A percentile compares a stretch with the other conserved stretches of the same genome.
phyloP scores from a whole-genome alignment of 2,797 vertebrate species.

The Acestrorhynchus altus region DNA sequence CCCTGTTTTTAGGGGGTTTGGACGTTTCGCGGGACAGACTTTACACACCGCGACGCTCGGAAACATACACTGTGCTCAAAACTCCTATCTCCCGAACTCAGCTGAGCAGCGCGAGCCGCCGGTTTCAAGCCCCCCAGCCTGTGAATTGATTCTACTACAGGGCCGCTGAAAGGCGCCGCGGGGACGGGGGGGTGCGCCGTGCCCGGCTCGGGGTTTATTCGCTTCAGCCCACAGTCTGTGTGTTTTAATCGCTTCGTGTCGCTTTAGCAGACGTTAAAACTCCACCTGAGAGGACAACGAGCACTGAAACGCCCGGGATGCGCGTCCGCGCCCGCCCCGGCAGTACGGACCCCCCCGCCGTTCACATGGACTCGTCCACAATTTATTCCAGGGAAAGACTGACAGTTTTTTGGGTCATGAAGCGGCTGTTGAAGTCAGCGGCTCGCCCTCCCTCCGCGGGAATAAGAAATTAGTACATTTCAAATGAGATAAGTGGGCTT shows the following conservation, averaged over 20 bases:
- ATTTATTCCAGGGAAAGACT: constrained; percentile 93
- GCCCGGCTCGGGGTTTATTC: not conserved
- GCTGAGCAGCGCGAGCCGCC: constrained; percentile 75
- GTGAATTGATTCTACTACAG: constrained; percentile 90
- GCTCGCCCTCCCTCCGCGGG: constrained; percentile 81
- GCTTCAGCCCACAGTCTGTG: not conserved
- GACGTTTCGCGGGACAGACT: constrained; percentile 42
- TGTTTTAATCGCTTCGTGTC: not conserved
- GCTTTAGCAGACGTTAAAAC: rapidly evolving
- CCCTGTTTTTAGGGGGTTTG: constrained; percentile 8
- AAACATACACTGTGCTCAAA: constrained; percentile 70
- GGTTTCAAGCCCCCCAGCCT: constrained; percentile 86
- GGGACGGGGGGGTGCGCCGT: constrained; percentile 60
- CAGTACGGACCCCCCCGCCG: constrained; percentile 63
- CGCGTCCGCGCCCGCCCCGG: not conserved
- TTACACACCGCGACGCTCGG: constrained; percentile 62
- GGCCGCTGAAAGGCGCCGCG: constrained; percentile 73
- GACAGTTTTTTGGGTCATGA: constrained; percentile 94
- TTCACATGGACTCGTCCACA: constrained; percentile 82
- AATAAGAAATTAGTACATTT: constrained; percentile 90
- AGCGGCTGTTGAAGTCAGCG: constrained; percentile 84
- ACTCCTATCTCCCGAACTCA: constrained; percentile 77
- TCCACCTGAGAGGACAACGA: not conserved
- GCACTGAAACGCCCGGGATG: not conserved
- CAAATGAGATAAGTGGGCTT: constrained; percentile 88